These are phyloP conservation scores for Pterocles gutturalis DNA, from an alignment of 2,113 vertebrate genomes.

Conservation along the genomic window DNA sequence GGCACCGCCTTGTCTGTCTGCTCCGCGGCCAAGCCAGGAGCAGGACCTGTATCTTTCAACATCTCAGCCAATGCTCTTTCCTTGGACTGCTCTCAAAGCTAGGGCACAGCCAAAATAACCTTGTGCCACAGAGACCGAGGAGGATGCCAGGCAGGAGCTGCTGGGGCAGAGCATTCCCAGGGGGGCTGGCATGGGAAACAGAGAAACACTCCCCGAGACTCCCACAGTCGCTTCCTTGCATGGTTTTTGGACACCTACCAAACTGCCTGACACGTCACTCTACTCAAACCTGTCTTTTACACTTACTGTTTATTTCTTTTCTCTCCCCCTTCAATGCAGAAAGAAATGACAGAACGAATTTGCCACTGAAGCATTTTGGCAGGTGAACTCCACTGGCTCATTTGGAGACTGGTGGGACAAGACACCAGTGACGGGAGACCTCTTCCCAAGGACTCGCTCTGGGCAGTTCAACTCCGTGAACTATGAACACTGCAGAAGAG, in stretches of 20 bases:
- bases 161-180: slow-evolving; percentile 26
- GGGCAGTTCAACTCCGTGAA: neutral
- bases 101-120: neutral
- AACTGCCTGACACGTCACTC: neutral
- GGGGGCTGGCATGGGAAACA: neutral
- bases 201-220: neutral
- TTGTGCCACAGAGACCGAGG: neutral
- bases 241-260: slow-evolving; percentile 4
- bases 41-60: neutral
- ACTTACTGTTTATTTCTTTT: slow-evolving; percentile 24
- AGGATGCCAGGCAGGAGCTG: slow-evolving; percentile 6
- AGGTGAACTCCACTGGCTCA: neutral
- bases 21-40: neutral
- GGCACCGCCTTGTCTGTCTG: neutral
- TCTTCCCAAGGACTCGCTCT: neutral
- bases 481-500: neutral
- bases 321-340: slow-evolving; percentile 76
- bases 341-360: slow-evolving; percentile 92
- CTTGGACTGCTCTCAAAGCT: neutral
- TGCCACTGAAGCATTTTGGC: slow-evolving; percentile 78
- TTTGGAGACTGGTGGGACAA: accelerated
- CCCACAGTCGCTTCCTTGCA: neutral
- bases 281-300: neutral
- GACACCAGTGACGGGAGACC: neutral
- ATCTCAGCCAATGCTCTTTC: neutral